Conservation (phyloP, 2,113 vertebrate genomes). For the Prochilodus magdalenae region DNA sequence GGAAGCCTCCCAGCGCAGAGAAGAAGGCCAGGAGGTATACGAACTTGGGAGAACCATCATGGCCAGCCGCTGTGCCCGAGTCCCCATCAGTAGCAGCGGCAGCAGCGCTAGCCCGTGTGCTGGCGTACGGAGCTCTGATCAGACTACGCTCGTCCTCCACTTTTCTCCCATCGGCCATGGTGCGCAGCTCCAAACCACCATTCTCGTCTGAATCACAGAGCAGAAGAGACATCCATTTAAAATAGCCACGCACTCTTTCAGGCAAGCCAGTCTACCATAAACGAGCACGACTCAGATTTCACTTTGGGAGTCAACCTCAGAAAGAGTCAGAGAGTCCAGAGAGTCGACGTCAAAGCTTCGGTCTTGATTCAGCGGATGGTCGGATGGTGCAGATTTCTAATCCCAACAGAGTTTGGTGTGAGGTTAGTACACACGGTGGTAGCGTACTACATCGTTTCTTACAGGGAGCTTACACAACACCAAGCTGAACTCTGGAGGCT, state of each 20-base stretch:
- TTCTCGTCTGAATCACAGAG: slow-evolving; percentile 79
- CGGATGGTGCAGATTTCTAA: too few species aligned
- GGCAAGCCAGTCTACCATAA: too few species aligned
- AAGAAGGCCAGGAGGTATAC: slow-evolving; percentile 80
- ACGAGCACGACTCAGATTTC: too few species aligned
- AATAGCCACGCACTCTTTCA: background rate
- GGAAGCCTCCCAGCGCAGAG: slow-evolving; percentile 93
- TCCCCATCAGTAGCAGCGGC: background rate
- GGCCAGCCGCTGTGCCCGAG: slow-evolving; percentile 25
- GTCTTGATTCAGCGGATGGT: too few species aligned
- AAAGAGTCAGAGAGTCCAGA: too few species aligned
- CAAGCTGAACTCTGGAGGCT: too few species aligned
- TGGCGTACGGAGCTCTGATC: slow-evolving; percentile 71
- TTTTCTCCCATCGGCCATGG: slow-evolving; percentile 76
- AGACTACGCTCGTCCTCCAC: slow-evolving; percentile 77
- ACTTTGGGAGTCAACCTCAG: too few species aligned
- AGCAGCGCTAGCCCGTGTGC: slow-evolving; percentile 55
- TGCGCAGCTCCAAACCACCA: slow-evolving; percentile 78
- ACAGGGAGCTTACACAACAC: too few species aligned
- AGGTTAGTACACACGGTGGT: too few species aligned
- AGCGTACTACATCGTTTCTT: too few species aligned
- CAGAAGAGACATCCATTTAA: slow-evolving; percentile 63
- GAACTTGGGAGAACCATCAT: slow-evolving; percentile 78
- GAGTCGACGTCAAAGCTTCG: too few species aligned
- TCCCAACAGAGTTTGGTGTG: too few species aligned